Evolutionary conservation across 2,113 vertebrate species (phyloP).

Genomic region (Butorides virescens): DNA sequence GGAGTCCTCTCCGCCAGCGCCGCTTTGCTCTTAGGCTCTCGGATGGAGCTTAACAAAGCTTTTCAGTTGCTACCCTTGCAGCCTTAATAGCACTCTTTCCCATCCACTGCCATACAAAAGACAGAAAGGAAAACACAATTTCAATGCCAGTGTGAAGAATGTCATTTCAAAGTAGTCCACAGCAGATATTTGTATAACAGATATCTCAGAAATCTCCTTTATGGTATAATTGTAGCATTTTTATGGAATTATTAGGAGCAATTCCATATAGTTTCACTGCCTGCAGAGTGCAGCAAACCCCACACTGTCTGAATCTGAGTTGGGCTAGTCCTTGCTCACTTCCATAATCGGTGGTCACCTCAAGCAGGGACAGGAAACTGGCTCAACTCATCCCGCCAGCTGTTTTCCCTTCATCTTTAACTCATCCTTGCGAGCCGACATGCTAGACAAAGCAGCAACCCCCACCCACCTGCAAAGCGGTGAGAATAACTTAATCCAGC

Average conservation of each 20-base stretch:
- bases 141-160: background rate
- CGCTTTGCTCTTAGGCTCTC: background rate
- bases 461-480: background rate
- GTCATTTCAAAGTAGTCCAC: background rate
- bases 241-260: background rate
- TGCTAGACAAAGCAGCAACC: background rate
- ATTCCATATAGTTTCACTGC: constrained; percentile 7
- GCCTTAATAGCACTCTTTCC: background rate
- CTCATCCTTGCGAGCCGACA: background rate
- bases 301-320: background rate
- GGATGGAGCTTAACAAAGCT: background rate
- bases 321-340: background rate
- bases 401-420: background rate
- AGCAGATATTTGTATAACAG: background rate
- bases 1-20: background rate
- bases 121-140: background rate
- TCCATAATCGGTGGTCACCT: background rate
- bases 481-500: background rate
- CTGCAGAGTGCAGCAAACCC: constrained; percentile 47
- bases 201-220: constrained; percentile 6
- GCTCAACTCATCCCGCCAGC: background rate
- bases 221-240: background rate
- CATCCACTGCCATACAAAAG: background rate
- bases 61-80: background rate
- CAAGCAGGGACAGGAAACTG: background rate